phyloP scores from a whole-genome alignment of 2,888 invertebrate genomes.

The Auanema sp. region DNA sequence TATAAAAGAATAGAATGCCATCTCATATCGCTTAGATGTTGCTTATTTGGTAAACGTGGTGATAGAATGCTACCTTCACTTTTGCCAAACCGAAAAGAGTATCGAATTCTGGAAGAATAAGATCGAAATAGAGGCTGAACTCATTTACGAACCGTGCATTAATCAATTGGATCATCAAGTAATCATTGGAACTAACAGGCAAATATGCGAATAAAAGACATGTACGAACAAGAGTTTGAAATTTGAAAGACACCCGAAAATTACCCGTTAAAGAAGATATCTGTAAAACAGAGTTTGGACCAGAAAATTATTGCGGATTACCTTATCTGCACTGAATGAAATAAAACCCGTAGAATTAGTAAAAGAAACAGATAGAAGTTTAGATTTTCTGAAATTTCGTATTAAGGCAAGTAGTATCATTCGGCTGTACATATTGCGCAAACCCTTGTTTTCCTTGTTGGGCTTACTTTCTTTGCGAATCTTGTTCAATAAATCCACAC shows the following conservation, averaged over 20 bases:
- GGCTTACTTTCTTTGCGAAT: constrained; percentile 21
- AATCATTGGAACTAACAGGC: constrained; percentile 31
- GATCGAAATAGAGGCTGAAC: background rate
- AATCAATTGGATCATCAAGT: constrained; percentile 35
- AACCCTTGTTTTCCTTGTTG: constrained; percentile 36
- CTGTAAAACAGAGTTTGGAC: constrained; percentile 3
- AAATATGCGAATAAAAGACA: constrained; percentile 41
- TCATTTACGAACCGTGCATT: constrained; percentile 35
- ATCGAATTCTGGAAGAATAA: constrained; percentile 36
- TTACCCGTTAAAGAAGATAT: constrained; percentile 34
- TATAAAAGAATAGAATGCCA: constrained; percentile 50
- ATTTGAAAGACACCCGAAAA: constrained; percentile 56
- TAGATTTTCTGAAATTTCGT: constrained; percentile 45
- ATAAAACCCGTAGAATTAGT: constrained; percentile 46
- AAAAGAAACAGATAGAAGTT: constrained; percentile 40
- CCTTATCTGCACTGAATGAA: constrained; percentile 31
- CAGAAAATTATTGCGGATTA: background rate
- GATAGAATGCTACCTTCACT: constrained; percentile 34
- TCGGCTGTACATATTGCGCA: constrained; percentile 38
- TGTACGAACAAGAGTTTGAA: constrained; percentile 51
- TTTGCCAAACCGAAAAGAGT: constrained; percentile 33
- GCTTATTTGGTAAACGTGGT: constrained; percentile 33
- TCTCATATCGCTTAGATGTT: constrained; percentile 50
- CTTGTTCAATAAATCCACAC: constrained; percentile 33
- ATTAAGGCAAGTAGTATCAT: too few species aligned